phyloP scores from a whole-genome alignment of 2,888 invertebrate species.

The Andricus curvator region DNA sequence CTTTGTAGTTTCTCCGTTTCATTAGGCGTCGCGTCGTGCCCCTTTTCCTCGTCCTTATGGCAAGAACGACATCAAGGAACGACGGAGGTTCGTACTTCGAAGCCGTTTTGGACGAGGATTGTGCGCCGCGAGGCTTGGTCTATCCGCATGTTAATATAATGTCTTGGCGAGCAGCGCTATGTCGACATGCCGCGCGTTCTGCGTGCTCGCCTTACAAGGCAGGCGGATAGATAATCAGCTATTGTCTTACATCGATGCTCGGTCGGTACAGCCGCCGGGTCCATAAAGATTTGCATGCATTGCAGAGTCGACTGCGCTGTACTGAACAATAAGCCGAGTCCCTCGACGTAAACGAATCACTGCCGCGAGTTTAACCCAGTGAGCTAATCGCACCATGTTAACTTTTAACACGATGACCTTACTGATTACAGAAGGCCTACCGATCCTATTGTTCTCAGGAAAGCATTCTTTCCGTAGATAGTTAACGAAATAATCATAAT shows the following conservation, averaged over 20 bases:
- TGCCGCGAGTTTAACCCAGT: background rate
- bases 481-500: background rate
- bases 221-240: slow-evolving; percentile 71
- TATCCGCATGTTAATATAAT: slow-evolving; percentile 41
- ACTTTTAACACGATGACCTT: slow-evolving; percentile 15
- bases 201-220: slow-evolving; percentile 63
- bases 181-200: slow-evolving; percentile 62
- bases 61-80: background rate
- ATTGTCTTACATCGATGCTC: slow-evolving; percentile 71
- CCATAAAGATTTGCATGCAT: slow-evolving; percentile 60
- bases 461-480: background rate
- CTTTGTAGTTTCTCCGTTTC: slow-evolving; percentile 19
- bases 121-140: background rate
- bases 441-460: background rate
- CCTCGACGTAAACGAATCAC: slow-evolving; percentile 18
- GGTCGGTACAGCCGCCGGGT: slow-evolving; percentile 55
- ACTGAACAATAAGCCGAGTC: slow-evolving; percentile 16
- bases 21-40: background rate
- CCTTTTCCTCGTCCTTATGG: background rate
- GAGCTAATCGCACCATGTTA: slow-evolving; percentile 8
- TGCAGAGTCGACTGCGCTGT: slow-evolving; percentile 49
- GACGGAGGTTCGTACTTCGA: background rate
- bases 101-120: background rate
- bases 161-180: slow-evolving; percentile 63
- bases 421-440: background rate